Evolutionary conservation across 2,888 invertebrate genomes (phyloP), one percentile per base, ranked within the genome.

Genomic region (Norana najaformis): DNA sequence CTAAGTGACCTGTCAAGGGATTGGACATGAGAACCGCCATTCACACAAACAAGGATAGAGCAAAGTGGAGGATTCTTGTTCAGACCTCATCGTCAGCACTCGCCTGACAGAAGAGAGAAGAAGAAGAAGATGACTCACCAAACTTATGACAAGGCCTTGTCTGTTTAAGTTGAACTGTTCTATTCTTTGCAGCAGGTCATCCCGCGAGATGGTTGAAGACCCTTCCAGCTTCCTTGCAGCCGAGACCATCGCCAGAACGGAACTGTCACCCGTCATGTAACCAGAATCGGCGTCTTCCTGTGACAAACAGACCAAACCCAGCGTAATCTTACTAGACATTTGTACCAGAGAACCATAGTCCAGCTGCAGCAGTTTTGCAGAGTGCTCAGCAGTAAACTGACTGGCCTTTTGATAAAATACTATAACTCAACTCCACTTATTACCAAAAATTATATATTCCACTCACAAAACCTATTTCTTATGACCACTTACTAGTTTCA

Each of bases 131-230:
- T 23, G 4, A 36, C 85, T 85, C 23, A 95, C 95, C 93, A 95
- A 92, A 89, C 93, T 93, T 91, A 95, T 95, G 90, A 95, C 94
- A 85, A 95, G 94, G 34, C 95, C 95, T 88, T 94, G 95, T 36
- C 94, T 93, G 83, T 93, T 92, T 39, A 35, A 13, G 92, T 95
- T 95, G 92, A 94, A 95, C 89, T 94, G 94, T 37, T 94, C 93
- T 82, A 95, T 94, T 88, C 94, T 91, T 90, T 94, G 93, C 36
- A 94, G 93, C 8, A 94, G 93, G 90, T 93, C 93, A 88, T 94
- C 93, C 39, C 94, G 94, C 30, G 94, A 94, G 88, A 93, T 35
- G 5, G 35, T 34, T 20, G 88, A 30, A 20, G 18, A 23, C 16
- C 88, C 88, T 89, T 83, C 91, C 91, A 34, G 53, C 47, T 41